These are phyloP conservation scores for Steinernema hermaphroditum DNA, from an alignment of 2,888 invertebrate species.

Conservation along the genomic window DNA sequence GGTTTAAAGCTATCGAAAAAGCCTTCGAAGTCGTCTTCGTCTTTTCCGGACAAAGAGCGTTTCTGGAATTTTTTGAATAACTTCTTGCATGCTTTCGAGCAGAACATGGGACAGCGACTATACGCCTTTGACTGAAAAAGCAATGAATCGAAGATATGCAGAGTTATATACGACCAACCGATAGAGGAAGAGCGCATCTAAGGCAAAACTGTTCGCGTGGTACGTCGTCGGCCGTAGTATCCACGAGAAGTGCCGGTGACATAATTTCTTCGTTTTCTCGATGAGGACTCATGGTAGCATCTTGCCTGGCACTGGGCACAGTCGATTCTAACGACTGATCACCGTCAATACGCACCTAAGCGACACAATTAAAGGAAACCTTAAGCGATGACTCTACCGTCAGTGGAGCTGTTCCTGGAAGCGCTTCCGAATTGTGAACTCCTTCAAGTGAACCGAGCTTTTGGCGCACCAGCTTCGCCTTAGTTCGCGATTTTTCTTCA, in stretches of 20 bases:
- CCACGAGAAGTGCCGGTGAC: neutral
- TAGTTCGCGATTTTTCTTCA: neutral
- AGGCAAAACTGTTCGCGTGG: neutral
- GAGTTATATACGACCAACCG: neutral
- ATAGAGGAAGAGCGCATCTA: neutral
- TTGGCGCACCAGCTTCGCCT: too few species aligned
- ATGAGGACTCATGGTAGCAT: too few species aligned
- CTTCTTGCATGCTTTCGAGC: slow-evolving; percentile 10
- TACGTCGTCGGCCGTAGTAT: neutral
- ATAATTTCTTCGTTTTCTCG: neutral
- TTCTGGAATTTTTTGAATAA: neutral
- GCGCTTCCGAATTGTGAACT: too few species aligned
- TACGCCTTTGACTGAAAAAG: too few species aligned
- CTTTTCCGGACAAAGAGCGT: neutral
- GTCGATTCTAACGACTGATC: too few species aligned
- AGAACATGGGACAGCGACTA: neutral
- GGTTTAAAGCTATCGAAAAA: neutral
- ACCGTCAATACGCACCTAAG: too few species aligned
- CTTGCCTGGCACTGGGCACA: too few species aligned
- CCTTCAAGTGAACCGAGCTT: too few species aligned
- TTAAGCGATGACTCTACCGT: too few species aligned
- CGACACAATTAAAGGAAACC: too few species aligned
- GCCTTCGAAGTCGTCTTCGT: neutral
- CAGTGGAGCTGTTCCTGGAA: too few species aligned
- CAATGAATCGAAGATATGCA: too few species aligned